Evolutionary conservation across 2,113 vertebrate genomes (phyloP).

Genomic region (Anthoscopus minutus): DNA sequence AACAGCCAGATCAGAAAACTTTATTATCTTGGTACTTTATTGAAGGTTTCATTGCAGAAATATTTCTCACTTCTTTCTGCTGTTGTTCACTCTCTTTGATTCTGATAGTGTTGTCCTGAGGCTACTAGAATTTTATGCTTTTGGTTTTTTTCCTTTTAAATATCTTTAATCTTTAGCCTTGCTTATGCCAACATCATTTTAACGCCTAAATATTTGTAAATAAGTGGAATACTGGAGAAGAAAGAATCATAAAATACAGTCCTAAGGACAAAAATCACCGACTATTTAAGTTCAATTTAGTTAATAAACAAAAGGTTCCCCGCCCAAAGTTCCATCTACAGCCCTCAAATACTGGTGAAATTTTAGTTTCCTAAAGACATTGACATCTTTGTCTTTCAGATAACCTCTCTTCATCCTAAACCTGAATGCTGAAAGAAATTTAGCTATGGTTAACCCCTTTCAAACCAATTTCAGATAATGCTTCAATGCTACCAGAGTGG

Average conservation of each 20-base stretch:
- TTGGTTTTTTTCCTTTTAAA: not conserved
- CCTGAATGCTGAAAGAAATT: not conserved
- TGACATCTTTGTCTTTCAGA: not conserved
- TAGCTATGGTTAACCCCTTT: not conserved
- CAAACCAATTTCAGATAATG: not conserved
- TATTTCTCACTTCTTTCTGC: not conserved
- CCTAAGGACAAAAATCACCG: not conserved
- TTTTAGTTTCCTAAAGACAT: not conserved
- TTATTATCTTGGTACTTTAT: not conserved
- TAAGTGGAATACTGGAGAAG: not conserved
- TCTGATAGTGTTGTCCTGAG: not conserved
- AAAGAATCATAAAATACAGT: not conserved
- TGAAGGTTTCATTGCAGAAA: not conserved
- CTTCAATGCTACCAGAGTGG: not conserved
- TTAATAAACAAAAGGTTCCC: not conserved
- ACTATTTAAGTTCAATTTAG: not conserved
- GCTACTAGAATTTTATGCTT: not conserved
- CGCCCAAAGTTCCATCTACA: not conserved
- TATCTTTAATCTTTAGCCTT: not conserved
- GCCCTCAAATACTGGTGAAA: not conserved
- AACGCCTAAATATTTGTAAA: not conserved
- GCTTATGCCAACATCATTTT: not conserved
- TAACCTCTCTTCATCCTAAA: not conserved
- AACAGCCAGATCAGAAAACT: not conserved
- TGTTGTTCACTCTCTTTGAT: not conserved